Evolutionary conservation across 2,797 vertebrate genomes (phyloP).

Genomic region (Knipowitschia caucasica): DNA sequence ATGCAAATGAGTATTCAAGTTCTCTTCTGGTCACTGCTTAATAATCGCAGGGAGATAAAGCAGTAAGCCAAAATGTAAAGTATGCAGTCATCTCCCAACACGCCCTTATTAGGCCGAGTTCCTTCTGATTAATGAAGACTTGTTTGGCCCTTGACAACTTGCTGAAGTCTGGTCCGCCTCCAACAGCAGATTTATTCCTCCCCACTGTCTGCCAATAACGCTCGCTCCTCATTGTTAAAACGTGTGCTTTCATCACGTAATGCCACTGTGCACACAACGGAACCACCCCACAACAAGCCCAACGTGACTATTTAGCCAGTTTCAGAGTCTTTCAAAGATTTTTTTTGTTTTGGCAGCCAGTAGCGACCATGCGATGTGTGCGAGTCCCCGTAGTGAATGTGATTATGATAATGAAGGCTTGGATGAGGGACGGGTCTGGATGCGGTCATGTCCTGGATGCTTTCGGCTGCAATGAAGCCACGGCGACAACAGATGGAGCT

Average conservation of each 20-base stretch:
- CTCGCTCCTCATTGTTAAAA: slow-evolving; percentile 50
- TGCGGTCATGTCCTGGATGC: slow-evolving; percentile 72
- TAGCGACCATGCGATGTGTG: slow-evolving; percentile 47
- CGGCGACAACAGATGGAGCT: slow-evolving; percentile 76
- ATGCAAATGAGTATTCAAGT: background rate
- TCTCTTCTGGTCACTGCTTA: slow-evolving; percentile 3
- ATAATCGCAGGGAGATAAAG: slow-evolving; percentile 28
- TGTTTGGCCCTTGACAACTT: slow-evolving; percentile 60
- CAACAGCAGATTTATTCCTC: slow-evolving; percentile 66
- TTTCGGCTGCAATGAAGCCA: slow-evolving; percentile 70
- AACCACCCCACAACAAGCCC: slow-evolving; percentile 36
- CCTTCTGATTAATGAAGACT: slow-evolving; percentile 69
- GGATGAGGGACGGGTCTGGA: slow-evolving; percentile 57
- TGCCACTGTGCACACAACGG: slow-evolving; percentile 36
- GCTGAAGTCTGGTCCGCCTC: slow-evolving; percentile 49
- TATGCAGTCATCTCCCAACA: slow-evolving; percentile 33
- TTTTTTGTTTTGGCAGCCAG: too few relatives aligned
- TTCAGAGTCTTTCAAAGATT: slow-evolving; percentile 46
- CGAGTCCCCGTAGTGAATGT: slow-evolving; percentile 61
- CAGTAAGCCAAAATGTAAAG: slow-evolving; percentile 21
- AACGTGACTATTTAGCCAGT: slow-evolving; percentile 48
- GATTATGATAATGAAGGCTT: slow-evolving; percentile 76
- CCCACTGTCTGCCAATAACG: slow-evolving; percentile 53
- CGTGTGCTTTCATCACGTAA: slow-evolving; percentile 46
- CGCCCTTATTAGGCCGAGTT: slow-evolving; percentile 24